A percentile compares a stretch with the other conserved stretches of the same genome.
These are phyloP conservation scores for Urophycis tenuis DNA, from an alignment of 2,797 vertebrate species.

Conservation along the genomic window DNA sequence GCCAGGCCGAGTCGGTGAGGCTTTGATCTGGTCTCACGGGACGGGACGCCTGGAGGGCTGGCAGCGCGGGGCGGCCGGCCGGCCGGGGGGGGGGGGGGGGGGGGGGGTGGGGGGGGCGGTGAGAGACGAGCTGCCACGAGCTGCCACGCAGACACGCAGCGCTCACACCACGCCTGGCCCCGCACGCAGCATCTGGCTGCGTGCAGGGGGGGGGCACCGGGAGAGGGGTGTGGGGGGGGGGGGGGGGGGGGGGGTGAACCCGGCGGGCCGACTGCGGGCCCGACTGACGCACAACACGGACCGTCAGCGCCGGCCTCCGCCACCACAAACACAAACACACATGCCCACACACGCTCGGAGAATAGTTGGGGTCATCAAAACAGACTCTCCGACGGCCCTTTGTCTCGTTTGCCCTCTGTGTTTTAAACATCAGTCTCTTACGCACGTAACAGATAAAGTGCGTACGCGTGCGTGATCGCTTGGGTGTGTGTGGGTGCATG, in stretches of 20 bases:
- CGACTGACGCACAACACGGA: not conserved
- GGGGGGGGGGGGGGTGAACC: too few relatives aligned
- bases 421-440: slow-evolving; percentile 17
- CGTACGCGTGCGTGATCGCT: too few relatives aligned
- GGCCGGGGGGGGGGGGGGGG: too few relatives aligned
- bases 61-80: too few relatives aligned
- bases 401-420: slow-evolving; percentile 6
- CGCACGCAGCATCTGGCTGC: too few relatives aligned
- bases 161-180: not conserved
- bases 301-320: too few relatives aligned
- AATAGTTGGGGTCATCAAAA: not conserved
- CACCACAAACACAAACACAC: not conserved
- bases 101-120: not conserved
- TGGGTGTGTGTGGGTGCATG: too few relatives aligned
- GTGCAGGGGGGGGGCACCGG: too few relatives aligned
- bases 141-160: too few relatives aligned
- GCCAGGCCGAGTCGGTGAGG: not conserved
- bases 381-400: not conserved
- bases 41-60: not conserved
- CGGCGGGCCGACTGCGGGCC: too few relatives aligned
- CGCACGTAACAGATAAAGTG: too few relatives aligned
- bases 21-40: not conserved
- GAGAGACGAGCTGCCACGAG: not conserved
- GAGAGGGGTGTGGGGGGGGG: too few relatives aligned
- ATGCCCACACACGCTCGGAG: not conserved